Evolutionary conservation across 2,797 vertebrate species (phyloP).

Genomic region (Dermochelys coriacea): DNA sequence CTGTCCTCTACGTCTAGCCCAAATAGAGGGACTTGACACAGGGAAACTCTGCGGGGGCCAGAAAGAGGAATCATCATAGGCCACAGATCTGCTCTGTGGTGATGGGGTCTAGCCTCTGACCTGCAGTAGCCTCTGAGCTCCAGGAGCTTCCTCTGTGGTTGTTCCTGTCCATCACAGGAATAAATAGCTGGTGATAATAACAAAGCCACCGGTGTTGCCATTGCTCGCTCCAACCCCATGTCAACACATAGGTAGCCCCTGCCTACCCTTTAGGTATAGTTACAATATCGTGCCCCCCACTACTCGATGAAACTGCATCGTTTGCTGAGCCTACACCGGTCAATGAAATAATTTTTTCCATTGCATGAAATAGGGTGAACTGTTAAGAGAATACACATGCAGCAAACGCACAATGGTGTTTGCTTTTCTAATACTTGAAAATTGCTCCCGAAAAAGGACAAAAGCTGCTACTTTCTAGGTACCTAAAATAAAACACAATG

Average conservation of each 20-base stretch:
- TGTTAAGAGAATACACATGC: not conserved
- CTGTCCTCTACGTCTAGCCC: conserved; percentile 40
- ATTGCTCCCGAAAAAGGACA: not conserved
- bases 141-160: not conserved
- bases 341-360: not conserved
- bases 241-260: not conserved
- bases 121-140: not conserved
- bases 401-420: not conserved
- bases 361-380: not conserved
- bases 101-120: not conserved
- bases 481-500: accelerated
- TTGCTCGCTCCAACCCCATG: accelerated
- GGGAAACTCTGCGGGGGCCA: conserved; percentile 9
- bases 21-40: not conserved
- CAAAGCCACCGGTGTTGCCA: not conserved
- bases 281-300: not conserved
- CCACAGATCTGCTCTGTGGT: not conserved
- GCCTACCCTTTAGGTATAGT: accelerated
- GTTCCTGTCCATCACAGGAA: not conserved
- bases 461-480: not conserved
- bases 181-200: not conserved
- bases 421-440: not conserved
- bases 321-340: not conserved
- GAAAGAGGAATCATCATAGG: not conserved
- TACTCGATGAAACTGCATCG: accelerated